Evolutionary conservation across 2,113 vertebrate genomes (phyloP).

Genomic region (Petroica traversi): DNA sequence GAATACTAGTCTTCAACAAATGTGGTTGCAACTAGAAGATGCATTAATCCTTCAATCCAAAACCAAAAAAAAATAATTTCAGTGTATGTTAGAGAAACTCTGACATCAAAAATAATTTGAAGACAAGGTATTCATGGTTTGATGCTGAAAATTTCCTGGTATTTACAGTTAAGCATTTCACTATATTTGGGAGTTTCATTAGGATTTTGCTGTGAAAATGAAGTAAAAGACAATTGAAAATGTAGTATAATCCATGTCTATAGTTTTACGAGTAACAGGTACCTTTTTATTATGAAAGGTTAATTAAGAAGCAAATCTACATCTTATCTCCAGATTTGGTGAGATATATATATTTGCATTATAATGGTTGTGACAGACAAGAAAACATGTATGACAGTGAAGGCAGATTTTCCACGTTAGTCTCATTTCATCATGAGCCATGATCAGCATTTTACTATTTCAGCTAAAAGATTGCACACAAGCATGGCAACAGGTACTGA

Average conservation of each 20-base stretch:
- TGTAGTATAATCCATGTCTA: background rate
- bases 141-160: background rate
- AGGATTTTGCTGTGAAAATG: background rate
- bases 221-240: background rate
- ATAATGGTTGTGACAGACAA: background rate
- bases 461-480: background rate
- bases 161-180: background rate
- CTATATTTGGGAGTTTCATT: background rate
- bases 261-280: background rate
- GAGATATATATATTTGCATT: too few species aligned
- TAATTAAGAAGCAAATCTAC: background rate
- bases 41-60: background rate
- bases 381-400: background rate
- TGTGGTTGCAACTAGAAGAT: background rate
- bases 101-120: background rate
- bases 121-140: background rate
- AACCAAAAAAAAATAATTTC: background rate
- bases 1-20: background rate
- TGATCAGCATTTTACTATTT: background rate
- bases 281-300: background rate
- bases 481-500: background rate
- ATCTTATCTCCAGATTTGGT: background rate
- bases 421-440: background rate
- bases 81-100: accelerated
- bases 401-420: background rate